Evolutionary conservation across 2,797 vertebrate genomes (phyloP).

Genomic region (Pampus argenteus): DNA sequence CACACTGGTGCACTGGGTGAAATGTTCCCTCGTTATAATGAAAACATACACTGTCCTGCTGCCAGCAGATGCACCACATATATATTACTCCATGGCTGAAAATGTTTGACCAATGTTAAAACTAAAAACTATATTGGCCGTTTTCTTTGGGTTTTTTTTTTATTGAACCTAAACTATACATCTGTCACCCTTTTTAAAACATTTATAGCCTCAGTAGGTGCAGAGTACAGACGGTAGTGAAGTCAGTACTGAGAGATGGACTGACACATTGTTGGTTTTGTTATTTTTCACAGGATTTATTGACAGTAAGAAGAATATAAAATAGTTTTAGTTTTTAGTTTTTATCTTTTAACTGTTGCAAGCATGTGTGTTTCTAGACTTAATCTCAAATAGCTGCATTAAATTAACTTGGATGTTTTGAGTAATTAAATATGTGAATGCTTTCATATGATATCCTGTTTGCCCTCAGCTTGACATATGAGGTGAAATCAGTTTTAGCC

Average conservation of each 20-base stretch:
- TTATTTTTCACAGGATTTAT: conserved; percentile 19
- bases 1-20: not conserved
- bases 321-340: conserved; percentile 9
- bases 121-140: no score
- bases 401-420: not conserved
- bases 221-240: not conserved
- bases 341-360: not conserved
- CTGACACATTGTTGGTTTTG: conserved; percentile 23
- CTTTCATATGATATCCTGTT: not conserved
- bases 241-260: conserved; percentile 14
- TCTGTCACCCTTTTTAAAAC: conserved; percentile 22
- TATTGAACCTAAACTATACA: no score
- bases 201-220: conserved; percentile 1
- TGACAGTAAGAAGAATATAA: not conserved
- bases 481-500: not conserved
- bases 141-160: no score
- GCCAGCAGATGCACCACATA: not conserved
- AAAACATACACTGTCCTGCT: not conserved
- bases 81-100: conserved; percentile 9
- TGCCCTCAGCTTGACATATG: conserved; percentile 3
- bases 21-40: no score
- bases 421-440: not conserved
- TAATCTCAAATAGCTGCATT: conserved; percentile 8
- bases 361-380: no score
- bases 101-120: no score